Base-by-base conservation (phyloP, 2,888 invertebrate species). In the Noctua janthe region DNA sequence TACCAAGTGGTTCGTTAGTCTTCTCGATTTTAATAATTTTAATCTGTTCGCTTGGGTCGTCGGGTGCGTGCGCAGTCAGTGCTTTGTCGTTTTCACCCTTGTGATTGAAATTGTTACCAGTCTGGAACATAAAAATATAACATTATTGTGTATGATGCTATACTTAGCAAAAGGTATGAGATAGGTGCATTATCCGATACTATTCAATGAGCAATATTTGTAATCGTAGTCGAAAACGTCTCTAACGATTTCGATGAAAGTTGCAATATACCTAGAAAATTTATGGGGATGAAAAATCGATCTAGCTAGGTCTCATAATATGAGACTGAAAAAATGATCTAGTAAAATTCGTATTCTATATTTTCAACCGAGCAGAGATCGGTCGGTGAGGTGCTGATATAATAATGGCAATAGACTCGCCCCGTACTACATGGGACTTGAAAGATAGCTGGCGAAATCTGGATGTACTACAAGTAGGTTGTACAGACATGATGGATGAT, bases 1-100 rank as follows among this genome's bases (percentile, higher is more conserved):
- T 90, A 97, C 97, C 98, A 93, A 98, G 97, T 83, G 99, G 99
- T 97, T 99, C 99, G 94, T 99, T 99, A 88, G 99, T 99, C 97
- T 99, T 99, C 96, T 99, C 99, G 91, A 99, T 99, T 96, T 99
- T 98, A 90, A 99, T 99, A 94, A 99, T 99, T 96, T 99, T 99
- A 92, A 99, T 99, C 94, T 98, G 98, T 93, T 98, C 98, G 93
- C 97, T 98, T 91, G 97, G 93, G 92, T 95, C 95, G 92, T 96
- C 95, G 83, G 95, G 94, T 90, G 96, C 94, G 86, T 94, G 92
- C 74, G 93, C 90, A 78, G 94, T 87, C 78, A 94, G 82, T 81
- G 92, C 92, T 86, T 95, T 96, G 76, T 96, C 96, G 87, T 88
- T 88, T 29, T 94, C 94, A 76, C 92, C 94, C 87, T 94, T 96